Percentiles rank a stretch among this genome's conserved stretches.
phyloP scores from a whole-genome alignment of 2,888 invertebrate species.

The Eilema sororculum region DNA sequence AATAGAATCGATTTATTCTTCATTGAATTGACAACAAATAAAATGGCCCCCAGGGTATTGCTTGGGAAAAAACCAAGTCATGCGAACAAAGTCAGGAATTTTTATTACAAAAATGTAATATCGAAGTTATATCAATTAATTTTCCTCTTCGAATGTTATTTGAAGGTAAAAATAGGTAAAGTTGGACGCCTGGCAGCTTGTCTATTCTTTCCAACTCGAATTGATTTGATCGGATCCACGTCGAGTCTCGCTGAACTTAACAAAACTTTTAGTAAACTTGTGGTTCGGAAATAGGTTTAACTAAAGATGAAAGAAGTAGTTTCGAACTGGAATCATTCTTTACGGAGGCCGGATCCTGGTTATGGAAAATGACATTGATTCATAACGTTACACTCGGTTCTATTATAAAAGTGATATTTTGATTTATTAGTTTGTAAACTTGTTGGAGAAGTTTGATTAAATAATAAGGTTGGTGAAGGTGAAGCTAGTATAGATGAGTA shows the following conservation, averaged over 20 bases:
- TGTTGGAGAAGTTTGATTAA: conserved; percentile 31
- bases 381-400: conserved; percentile 59
- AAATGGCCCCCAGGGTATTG: background rate
- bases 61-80: background rate
- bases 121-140: conserved; percentile 61
- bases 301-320: conserved; percentile 75
- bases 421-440: conserved; percentile 37
- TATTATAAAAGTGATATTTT: conserved; percentile 46
- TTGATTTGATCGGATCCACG: conserved; percentile 79
- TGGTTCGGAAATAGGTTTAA: conserved; percentile 77
- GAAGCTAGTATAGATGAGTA: background rate
- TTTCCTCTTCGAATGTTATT: conserved; percentile 54
- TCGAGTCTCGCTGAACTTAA: conserved; percentile 68
- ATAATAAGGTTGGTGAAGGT: conserved; percentile 22
- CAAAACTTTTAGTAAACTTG: conserved; percentile 73
- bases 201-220: conserved; percentile 77
- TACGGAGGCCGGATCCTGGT: conserved; percentile 62
- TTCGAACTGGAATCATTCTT: conserved; percentile 75
- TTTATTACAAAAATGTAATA: conserved; percentile 21
- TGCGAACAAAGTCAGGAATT: conserved; percentile 5
- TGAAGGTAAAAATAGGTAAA: conserved; percentile 64
- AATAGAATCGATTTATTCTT: conserved; percentile 3
- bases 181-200: conserved; percentile 67
- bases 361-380: conserved; percentile 76
- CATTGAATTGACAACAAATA: conserved; percentile 6